Percentiles rank a stretch among this genome's conserved stretches.
These are phyloP conservation scores for Rhynchotus rufescens DNA, from an alignment of 2,797 vertebrate species.

Conservation along the genomic window DNA sequence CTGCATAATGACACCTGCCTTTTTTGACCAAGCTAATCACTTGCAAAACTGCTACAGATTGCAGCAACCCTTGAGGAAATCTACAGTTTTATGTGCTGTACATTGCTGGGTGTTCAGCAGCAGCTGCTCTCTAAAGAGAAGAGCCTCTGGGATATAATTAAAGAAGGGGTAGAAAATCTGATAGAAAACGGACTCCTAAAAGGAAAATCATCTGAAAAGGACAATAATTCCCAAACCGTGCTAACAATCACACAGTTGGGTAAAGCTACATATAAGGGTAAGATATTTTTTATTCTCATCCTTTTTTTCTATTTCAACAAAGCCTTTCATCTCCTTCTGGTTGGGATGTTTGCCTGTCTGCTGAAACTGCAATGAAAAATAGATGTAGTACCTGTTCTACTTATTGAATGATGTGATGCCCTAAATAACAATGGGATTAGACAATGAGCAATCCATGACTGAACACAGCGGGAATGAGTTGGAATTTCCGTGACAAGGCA, in stretches of 20 bases:
- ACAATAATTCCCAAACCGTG: neutral
- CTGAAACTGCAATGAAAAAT: neutral
- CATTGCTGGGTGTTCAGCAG: conserved; percentile 89
- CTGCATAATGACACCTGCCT: neutral
- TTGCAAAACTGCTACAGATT: conserved; percentile 81
- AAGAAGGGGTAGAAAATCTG: conserved; percentile 80
- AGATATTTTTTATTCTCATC: neutral
- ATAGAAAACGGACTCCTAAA: conserved; percentile 85
- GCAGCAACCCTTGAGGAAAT: conserved; percentile 81
- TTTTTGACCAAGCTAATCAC: neutral
- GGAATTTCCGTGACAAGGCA: neutral
- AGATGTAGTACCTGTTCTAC: neutral
- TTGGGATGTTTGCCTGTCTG: neutral
- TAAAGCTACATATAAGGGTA: conserved; percentile 92
- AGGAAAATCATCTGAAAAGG: neutral
- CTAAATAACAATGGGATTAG: neutral
- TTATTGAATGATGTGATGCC: neutral
- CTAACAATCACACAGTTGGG: conserved; percentile 89
- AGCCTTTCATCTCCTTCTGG: neutral
- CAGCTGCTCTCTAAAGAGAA: conserved; percentile 81
- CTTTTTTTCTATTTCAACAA: neutral
- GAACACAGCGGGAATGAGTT: neutral
- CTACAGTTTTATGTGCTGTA: conserved; percentile 83
- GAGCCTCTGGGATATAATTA: conserved; percentile 81
- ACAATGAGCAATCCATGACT: neutral